phyloP scores from a whole-genome alignment of 2,888 invertebrate species.

The Cephonodes hylas region DNA sequence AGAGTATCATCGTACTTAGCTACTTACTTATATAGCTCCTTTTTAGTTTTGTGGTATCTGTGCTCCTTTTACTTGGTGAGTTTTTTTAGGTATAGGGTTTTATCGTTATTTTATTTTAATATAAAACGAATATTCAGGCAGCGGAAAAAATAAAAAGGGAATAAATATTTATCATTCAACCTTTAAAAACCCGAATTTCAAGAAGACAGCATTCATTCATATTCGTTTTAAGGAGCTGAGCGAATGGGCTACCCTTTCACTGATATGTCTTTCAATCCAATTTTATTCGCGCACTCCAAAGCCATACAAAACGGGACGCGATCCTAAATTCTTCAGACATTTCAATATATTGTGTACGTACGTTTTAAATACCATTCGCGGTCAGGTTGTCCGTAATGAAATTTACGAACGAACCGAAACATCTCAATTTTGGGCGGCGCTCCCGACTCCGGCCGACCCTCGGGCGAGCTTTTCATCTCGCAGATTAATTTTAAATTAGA shows the following conservation, averaged over 20 bases:
- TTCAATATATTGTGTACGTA: conserved; percentile 23
- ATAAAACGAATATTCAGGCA: too few species aligned
- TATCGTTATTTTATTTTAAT: too few species aligned
- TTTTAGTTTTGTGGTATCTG: neutral
- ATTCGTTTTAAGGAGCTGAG: too few species aligned
- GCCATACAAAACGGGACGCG: neutral
- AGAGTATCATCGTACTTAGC: neutral
- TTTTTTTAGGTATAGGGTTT: too few species aligned
- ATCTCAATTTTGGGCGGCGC: conserved; percentile 51
- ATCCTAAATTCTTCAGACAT: neutral
- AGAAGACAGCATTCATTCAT: too few species aligned
- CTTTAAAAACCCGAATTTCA: too few species aligned
- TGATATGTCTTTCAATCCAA: neutral
- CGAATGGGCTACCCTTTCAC: neutral
- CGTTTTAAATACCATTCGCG: conserved; percentile 50
- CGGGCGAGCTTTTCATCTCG: conserved; percentile 57
- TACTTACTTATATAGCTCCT: neutral
- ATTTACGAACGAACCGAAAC: conserved; percentile 56
- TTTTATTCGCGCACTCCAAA: too few species aligned
- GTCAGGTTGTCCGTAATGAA: conserved; percentile 57
- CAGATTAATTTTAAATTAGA: conserved; percentile 73
- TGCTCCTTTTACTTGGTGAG: neutral
- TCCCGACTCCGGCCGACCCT: conserved; percentile 35
- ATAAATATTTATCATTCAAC: too few species aligned
- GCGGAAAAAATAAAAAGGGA: too few species aligned